phyloP scores from a whole-genome alignment of 2,797 vertebrate species.

The Rallus crepitans region DNA sequence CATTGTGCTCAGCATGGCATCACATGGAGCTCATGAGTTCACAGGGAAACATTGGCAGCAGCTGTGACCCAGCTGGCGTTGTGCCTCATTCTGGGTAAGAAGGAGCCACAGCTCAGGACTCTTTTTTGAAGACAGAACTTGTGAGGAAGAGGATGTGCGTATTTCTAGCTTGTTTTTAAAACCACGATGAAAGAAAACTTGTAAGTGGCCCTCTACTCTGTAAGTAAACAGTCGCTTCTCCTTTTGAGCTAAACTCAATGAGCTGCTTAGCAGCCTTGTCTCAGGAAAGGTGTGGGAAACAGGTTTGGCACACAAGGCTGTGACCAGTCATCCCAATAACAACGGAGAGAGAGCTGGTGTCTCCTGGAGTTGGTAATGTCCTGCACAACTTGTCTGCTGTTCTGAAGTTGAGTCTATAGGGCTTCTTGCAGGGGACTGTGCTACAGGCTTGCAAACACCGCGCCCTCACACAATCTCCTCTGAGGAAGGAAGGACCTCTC shows the following conservation, averaged over 20 bases:
- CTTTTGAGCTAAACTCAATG: background rate
- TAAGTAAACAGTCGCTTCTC: background rate
- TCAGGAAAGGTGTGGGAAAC: background rate
- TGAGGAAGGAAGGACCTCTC: background rate
- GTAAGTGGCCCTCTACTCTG: background rate
- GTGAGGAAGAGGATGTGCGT: background rate
- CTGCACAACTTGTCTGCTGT: background rate
- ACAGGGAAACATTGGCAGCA: background rate
- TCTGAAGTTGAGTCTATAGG: background rate
- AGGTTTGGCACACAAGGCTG: background rate
- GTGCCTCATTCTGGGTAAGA: background rate
- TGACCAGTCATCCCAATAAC: background rate
- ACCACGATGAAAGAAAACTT: background rate
- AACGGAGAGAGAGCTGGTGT: background rate
- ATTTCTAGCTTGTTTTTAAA: background rate
- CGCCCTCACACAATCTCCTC: accelerated
- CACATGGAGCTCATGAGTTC: background rate
- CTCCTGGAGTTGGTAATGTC: background rate
- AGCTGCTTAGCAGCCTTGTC: background rate
- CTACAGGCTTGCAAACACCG: too few relatives aligned
- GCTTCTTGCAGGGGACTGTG: background rate
- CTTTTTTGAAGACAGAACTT: background rate
- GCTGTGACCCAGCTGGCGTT: background rate
- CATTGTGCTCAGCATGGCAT: background rate
- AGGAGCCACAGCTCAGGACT: background rate